Conservation (phyloP, 1,140 invertebrate genomes). For the Atopsyche davidsoni region DNA sequence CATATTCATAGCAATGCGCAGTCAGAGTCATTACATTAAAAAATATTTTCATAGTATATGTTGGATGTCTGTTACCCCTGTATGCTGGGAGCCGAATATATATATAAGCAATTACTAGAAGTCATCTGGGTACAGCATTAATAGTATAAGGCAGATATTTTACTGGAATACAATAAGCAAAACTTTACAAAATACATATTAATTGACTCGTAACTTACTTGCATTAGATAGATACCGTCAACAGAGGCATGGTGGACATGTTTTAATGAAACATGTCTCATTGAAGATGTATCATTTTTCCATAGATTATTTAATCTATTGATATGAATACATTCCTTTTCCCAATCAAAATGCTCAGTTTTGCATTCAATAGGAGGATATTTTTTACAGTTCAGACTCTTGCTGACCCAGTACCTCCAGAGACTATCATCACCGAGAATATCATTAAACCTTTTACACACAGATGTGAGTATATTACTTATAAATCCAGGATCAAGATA, state of each 20-base stretch:
- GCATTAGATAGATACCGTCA: slow-evolving; percentile 43
- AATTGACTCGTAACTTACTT: slow-evolving; percentile 40
- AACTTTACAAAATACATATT: too few relatives aligned
- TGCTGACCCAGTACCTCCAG: slow-evolving; percentile 43
- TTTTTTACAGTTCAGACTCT: slow-evolving; percentile 37
- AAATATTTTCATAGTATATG: too few relatives aligned
- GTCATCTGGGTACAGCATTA: too few relatives aligned
- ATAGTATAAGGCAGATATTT: too few relatives aligned
- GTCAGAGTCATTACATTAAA: too few relatives aligned
- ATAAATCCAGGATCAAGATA: slow-evolving; percentile 42
- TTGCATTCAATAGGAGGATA: slow-evolving; percentile 37
- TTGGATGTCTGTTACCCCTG: too few relatives aligned
- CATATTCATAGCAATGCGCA: too few relatives aligned
- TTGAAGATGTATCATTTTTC: slow-evolving; percentile 38
- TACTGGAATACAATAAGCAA: neutral
- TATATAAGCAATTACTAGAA: too few relatives aligned
- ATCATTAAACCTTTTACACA: slow-evolving; percentile 42
- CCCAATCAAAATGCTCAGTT: slow-evolving; percentile 37
- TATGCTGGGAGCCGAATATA: too few relatives aligned
- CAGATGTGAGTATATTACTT: slow-evolving; percentile 39
- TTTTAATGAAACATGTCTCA: slow-evolving; percentile 40
- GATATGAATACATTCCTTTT: slow-evolving; percentile 41
- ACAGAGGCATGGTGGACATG: slow-evolving; percentile 45
- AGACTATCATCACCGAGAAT: slow-evolving; percentile 42
- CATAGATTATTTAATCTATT: slow-evolving; percentile 39